phyloP scores from a whole-genome alignment of 2,888 invertebrate species.

The Magallana nippona region DNA sequence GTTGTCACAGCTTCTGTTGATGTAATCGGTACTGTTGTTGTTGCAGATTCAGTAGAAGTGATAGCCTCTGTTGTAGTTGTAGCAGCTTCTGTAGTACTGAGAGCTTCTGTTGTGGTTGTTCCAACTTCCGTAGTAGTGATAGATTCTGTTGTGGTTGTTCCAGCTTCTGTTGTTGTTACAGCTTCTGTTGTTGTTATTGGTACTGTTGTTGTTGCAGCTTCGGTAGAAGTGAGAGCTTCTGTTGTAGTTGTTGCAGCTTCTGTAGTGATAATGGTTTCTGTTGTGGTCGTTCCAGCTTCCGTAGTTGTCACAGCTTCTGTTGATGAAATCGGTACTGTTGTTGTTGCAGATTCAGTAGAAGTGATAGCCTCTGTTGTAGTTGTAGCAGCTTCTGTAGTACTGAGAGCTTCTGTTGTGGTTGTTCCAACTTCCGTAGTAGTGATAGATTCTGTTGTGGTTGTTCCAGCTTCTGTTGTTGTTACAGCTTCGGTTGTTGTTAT shows the following conservation, averaged over 20 bases:
- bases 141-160: not conserved
- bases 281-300: not conserved
- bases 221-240: not conserved
- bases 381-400: not conserved
- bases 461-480: slow-evolving; percentile 15
- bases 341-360: not conserved
- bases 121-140: not conserved
- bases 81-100: not conserved
- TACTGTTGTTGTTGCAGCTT: not conserved
- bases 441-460: not conserved
- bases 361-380: slow-evolving; percentile 21
- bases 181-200: not conserved
- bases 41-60: not conserved
- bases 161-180: too few relatives aligned
- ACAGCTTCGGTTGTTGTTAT: not conserved
- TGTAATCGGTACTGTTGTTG: not conserved
- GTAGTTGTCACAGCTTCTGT: not conserved
- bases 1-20: not conserved
- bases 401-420: not conserved
- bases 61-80: not conserved
- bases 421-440: not conserved
- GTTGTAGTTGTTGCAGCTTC: not conserved
- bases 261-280: not conserved
- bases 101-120: not conserved
- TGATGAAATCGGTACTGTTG: not conserved